Evolutionary conservation across 2,113 vertebrate genomes (phyloP).

Genomic region (Mungos mungo): DNA sequence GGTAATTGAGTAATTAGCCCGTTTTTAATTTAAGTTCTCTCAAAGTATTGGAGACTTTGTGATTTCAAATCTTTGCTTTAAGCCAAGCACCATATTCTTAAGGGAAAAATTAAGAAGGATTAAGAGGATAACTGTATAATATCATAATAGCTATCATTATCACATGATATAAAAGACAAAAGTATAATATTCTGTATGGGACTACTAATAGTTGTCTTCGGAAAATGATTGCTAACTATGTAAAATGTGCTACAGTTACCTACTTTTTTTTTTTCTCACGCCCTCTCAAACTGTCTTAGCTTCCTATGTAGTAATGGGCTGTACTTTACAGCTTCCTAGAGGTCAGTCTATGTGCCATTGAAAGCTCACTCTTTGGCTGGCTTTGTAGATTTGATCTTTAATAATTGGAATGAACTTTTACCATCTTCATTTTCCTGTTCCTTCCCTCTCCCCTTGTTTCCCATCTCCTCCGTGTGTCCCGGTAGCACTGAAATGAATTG

Average conservation of each 20-base stretch:
- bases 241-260: not conserved
- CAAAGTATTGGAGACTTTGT: not conserved
- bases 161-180: not conserved
- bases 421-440: not conserved
- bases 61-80: not conserved
- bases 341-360: too few species aligned
- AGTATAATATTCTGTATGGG: not conserved
- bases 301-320: not conserved
- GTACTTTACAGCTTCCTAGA: not conserved
- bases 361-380: not conserved
- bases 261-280: not conserved
- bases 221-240: not conserved
- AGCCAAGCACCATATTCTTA: not conserved
- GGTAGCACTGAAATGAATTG: not conserved
- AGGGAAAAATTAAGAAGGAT: not conserved
- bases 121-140: not conserved
- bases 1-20: not conserved
- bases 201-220: not conserved
- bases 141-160: not conserved
- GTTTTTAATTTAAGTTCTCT: not conserved
- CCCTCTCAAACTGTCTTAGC: not conserved
- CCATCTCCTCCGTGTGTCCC: not conserved
- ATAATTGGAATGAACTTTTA: not conserved
- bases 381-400: not conserved
- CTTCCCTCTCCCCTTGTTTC: accelerated